Conservation (phyloP, 92 coral and sea anemone genomes). For the Zoanthus sociatus region DNA sequence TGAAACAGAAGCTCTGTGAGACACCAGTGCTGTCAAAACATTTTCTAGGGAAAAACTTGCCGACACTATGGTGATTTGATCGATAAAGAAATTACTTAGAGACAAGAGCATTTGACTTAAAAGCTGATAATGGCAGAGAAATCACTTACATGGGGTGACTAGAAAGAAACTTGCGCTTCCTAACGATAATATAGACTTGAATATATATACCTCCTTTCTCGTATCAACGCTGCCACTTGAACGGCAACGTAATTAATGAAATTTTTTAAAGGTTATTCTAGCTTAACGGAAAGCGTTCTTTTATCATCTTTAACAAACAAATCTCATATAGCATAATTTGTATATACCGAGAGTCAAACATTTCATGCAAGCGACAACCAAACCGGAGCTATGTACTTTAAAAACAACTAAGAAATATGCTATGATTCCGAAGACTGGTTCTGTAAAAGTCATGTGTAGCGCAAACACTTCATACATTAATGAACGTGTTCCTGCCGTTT, state of each 20-base stretch:
- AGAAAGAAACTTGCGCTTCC: slow-evolving; percentile 51
- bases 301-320: slow-evolving; percentile 40
- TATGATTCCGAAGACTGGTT: slow-evolving; percentile 33
- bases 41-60: slow-evolving; percentile 34
- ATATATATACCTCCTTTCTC: neutral
- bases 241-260: slow-evolving; percentile 61
- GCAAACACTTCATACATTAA: slow-evolving; percentile 47
- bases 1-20: slow-evolving; percentile 61
- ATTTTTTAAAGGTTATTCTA: slow-evolving; percentile 37
- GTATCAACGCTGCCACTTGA: slow-evolving; percentile 57
- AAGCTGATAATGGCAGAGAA: slow-evolving; percentile 70
- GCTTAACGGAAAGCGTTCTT: slow-evolving; percentile 39
- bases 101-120: slow-evolving; percentile 45
- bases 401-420: slow-evolving; percentile 49
- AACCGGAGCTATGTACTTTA: slow-evolving; percentile 53
- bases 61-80: slow-evolving; percentile 35
- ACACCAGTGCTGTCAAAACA: slow-evolving; percentile 64
- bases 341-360: slow-evolving; percentile 49
- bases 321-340: neutral
- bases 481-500: slow-evolving; percentile 39
- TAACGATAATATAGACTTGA: slow-evolving; percentile 7
- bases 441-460: slow-evolving; percentile 52
- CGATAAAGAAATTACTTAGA: slow-evolving; percentile 47
- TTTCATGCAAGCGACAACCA: slow-evolving; percentile 43
- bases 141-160: slow-evolving; percentile 64